Base-by-base conservation (phyloP, 2,113 vertebrate species). In the Rhinolophus sinicus region DNA sequence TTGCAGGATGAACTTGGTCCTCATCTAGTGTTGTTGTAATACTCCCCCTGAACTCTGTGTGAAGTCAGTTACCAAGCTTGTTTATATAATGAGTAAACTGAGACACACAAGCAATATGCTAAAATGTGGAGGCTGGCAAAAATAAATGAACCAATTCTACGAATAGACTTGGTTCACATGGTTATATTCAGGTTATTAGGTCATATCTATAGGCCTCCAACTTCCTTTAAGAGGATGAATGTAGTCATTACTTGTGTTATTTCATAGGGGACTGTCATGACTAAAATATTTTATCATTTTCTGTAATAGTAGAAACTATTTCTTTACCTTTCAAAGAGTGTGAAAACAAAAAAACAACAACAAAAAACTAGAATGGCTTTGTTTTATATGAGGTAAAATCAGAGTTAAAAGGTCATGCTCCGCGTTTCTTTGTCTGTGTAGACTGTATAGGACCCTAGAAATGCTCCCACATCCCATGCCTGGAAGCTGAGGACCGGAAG, bases 221-320 rank as follows among this genome's bases (percentile, higher is more conserved):
- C 8, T 30, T 91, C 58, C 44, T 90, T 50, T 54, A 24, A 62
- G 82, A 67, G 22, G 28, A 76, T 28, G 54, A 40, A 92, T 75
- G 19, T 65, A 72, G 47, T 47, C 33, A 40, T 83, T 73, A 73
- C 38, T 85, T 64, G 14, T 69, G 26, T 78, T 91, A 64, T 52
- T 91, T 89, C 56, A 6, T 15, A 92, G 82, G 12, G 7, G 10
- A 78, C 6, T 28, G 22, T 40, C 21, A 58, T 35, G 35, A 70
- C 6, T 50, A 89, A 95, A 90, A n/a, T 24, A 76, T 38, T 77
- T 93, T 35, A 54, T 82, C 12, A 77, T 8, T 86, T 90, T 93
- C 67, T 92, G 19, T 91, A 96, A 60, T 80, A 87, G 80, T 3
- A 96, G 40, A 60, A 95, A 33, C 64, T 69, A 64, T 84, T 52